Percentiles rank a stretch among this genome's conserved stretches.
These are phyloP conservation scores for Trichogramma dendrolimi DNA, from an alignment of 2,888 invertebrate genomes.

Conservation along the genomic window DNA sequence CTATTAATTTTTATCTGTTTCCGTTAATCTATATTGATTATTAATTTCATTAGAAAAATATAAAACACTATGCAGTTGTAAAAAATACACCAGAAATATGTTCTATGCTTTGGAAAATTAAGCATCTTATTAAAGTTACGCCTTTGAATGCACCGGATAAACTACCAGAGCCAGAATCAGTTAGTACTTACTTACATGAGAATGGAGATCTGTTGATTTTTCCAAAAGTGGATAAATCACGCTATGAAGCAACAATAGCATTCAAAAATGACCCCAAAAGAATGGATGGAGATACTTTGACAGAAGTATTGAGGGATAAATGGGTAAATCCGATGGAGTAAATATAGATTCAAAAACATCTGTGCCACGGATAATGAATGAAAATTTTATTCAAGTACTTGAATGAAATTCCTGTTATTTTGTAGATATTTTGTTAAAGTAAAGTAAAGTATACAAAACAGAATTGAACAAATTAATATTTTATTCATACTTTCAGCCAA, in stretches of 20 bases:
- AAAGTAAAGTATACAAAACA: constrained; percentile 22
- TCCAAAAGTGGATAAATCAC: constrained; percentile 56
- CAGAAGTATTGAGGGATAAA: constrained; percentile 63
- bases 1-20: constrained; percentile 26
- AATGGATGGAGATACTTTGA: constrained; percentile 67
- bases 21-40: background rate
- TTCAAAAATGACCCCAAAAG: constrained; percentile 60
- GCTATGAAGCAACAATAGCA: constrained; percentile 59
- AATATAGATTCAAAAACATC: background rate
- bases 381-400: background rate
- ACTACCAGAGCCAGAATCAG: constrained; percentile 66
- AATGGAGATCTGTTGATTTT: constrained; percentile 70
- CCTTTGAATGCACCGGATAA: constrained; percentile 81
- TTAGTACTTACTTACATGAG: constrained; percentile 70
- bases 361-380: background rate
- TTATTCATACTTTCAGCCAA: constrained; percentile 45
- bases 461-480: constrained; percentile 48
- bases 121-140: constrained; percentile 76
- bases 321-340: constrained; percentile 58
- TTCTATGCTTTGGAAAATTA: constrained; percentile 71
- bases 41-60: constrained; percentile 12
- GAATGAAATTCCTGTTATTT: constrained; percentile 13
- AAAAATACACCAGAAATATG: constrained; percentile 85
- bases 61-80: constrained; percentile 56
- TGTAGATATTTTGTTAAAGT: constrained; percentile 16